Base-by-base conservation (phyloP, 2,888 invertebrate genomes). In the Catocala nupta region DNA sequence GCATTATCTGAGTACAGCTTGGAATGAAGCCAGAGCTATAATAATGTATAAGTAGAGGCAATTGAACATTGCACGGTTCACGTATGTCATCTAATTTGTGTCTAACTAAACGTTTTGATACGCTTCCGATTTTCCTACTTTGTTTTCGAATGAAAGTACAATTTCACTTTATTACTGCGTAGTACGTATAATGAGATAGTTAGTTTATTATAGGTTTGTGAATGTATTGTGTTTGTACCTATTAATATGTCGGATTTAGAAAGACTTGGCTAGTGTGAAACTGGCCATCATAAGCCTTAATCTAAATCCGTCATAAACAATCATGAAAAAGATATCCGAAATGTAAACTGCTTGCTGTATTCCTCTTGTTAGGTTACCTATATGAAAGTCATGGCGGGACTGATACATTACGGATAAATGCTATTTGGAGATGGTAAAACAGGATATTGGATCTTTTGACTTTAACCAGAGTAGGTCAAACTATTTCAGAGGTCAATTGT, bases 111-210 rank as follows among this genome's bases (percentile, higher is more conserved):
- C 74, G 73, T 80, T 81, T 48, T 77, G 83, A 77, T 81, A 79
- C 75, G 84, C 83, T 86, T 85, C 86, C 85, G 81, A 88, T 90
- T 88, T 87, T 86, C 86, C 84, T 25, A 81, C 75, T 77, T 81
- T 75, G 81, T 86, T 88, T 86, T 88, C 87, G 80, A 88, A 81
- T 80, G 87, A 88, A 88, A 88, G 88, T 88, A 78, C 77, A 84
- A 84, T 90, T 88, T 89, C 87, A 84, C 88, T 84, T 80, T 73
- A 83, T 83, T 70, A 71, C 70, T 68, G 71, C 60, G 65, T 39
- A 1, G 36, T 36, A 36, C 7, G 59, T 45, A 55, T 73, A 59
- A 67, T 68, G 33, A 47, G 58, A 64, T 68, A 65, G 65, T 65
- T 16, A 36, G 47, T 64, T 34, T 51, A 7, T 52, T 34, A 16